Base-by-base conservation (phyloP, 2,113 vertebrate genomes). In the Verasper variegatus region DNA sequence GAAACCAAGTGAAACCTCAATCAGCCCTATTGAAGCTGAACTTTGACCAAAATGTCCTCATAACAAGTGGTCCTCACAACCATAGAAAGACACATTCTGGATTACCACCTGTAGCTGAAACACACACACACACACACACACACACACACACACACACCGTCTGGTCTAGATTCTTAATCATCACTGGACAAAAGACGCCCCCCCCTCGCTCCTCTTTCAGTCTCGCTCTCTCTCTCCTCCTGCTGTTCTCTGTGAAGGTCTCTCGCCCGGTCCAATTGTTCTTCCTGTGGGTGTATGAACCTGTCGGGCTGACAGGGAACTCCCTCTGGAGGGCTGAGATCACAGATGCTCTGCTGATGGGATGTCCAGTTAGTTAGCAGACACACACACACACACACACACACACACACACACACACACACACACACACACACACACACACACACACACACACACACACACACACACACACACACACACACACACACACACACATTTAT, bases 141-240 rank as follows among this genome's bases (percentile, higher is more conserved):
- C 45, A 56, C 66, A 47, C 68, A 58, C 68, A 58, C 63, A 68
- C 63, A 49, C 63, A 77, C 71, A 89, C 86, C 92, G 86, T 87
- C 90, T 94, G 94, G 87, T 95, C 92, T 94, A 93, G 94, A 90
- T 95, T 95, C 95, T 95, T 96, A 95, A 97, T 97, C 95, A 96
- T 93, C 95, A 95, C 95, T 89, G 92, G 94, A 95, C 94, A 80
- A 80, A 80, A 84, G 72, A 78, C 58, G 7, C 49, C 35, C 67
- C 9, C 26, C 47, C 68, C 45, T 2, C 66, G 40, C 58, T 21
- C 56, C 49, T 51, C 49, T 51, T 7, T 51, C 49, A 7, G 17
- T 73, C 13, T 54, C 56, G 68, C 69, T 37, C 67, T 64, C 59
- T 55, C 45, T 68, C 64, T 59, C 60, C 3, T 8, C 14, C 62